Percentiles rank a stretch among this genome's conserved stretches.
These are phyloP conservation scores for Herminia tarsipennalis DNA, from an alignment of 2,888 invertebrate species.

Conservation along the genomic window DNA sequence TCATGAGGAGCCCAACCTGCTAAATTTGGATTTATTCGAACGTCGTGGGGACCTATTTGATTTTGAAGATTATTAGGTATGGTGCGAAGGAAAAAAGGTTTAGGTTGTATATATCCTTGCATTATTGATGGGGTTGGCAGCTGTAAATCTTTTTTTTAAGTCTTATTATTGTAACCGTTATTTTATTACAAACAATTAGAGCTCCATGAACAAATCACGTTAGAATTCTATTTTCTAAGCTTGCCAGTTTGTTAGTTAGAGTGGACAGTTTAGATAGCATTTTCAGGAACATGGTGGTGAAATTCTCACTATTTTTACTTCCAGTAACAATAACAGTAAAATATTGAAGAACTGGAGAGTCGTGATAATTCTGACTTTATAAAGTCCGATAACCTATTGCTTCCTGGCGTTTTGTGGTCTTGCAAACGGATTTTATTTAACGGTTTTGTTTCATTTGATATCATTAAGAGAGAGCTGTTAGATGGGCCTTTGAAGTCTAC, in stretches of 20 bases:
- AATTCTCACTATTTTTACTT: slow-evolving; percentile 68
- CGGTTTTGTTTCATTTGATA: slow-evolving; percentile 47
- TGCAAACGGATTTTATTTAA: slow-evolving; percentile 43
- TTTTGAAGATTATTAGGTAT: no score
- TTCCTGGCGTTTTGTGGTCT: slow-evolving; percentile 30
- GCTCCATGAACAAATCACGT: slow-evolving; percentile 2
- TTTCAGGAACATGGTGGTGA: slow-evolving; percentile 68
- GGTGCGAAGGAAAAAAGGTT: no score
- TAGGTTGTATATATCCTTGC: no score
- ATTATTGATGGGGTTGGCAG: no score
- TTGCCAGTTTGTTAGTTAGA: slow-evolving; percentile 66
- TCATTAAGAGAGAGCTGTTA: slow-evolving; percentile 30
- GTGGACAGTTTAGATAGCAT: slow-evolving; percentile 72
- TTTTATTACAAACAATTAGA: slow-evolving; percentile 18
- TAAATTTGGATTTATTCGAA: no score
- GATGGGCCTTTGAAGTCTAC: background rate
- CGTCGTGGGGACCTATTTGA: no score
- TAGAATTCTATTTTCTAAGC: slow-evolving; percentile 67
- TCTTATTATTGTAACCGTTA: slow-evolving; percentile 24
- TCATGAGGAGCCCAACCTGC: no score
- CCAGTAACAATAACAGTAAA: slow-evolving; percentile 61
- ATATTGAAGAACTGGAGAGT: slow-evolving; percentile 66
- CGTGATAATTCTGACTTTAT: slow-evolving; percentile 63
- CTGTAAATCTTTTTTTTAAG: no score
- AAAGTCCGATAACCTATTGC: slow-evolving; percentile 43